Evolutionary conservation across 2,113 vertebrate species (phyloP).

Genomic region (Takifugu bimaculatus): DNA sequence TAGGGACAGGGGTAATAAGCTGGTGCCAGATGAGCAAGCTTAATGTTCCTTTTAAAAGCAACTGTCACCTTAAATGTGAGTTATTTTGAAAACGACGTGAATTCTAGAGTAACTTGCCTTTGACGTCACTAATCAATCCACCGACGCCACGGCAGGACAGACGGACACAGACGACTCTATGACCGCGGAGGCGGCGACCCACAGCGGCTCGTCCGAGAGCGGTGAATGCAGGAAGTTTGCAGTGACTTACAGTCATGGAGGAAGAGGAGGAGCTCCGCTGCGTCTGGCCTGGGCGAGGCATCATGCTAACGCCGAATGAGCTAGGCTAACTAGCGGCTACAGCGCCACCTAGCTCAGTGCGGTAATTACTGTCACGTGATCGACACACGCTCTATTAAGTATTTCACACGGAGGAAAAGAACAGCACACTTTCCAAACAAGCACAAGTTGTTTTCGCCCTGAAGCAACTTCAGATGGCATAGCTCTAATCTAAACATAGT

Average conservation of each 20-base stretch:
- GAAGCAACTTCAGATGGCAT: too few relatives aligned
- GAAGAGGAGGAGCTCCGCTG: constrained; percentile 37
- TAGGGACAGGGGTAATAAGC: not conserved
- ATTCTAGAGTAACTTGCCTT: constrained; percentile 23
- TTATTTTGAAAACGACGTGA: not conserved
- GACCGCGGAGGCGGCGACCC: not conserved
- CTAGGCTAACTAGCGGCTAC: not conserved
- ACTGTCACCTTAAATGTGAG: too few relatives aligned
- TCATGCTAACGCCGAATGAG: not conserved
- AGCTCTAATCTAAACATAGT: too few relatives aligned
- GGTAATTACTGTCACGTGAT: not conserved
- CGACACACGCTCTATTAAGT: not conserved
- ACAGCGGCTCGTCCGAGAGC: not conserved
- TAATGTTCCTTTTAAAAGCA: too few relatives aligned
- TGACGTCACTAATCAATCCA: not conserved
- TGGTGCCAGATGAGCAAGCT: not conserved
- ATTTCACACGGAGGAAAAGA: too few relatives aligned
- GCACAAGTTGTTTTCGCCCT: too few relatives aligned
- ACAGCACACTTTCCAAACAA: too few relatives aligned
- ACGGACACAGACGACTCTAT: too few relatives aligned
- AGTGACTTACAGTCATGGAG: constrained; percentile 4
- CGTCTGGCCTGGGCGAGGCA: too few relatives aligned
- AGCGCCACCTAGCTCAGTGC: constrained; percentile 29
- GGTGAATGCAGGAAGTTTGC: constrained; percentile 15
- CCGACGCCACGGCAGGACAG: not conserved